These are phyloP conservation scores for Gobionotothen gibberifrons DNA, from an alignment of 2,797 vertebrate species.

Conservation along the genomic window DNA sequence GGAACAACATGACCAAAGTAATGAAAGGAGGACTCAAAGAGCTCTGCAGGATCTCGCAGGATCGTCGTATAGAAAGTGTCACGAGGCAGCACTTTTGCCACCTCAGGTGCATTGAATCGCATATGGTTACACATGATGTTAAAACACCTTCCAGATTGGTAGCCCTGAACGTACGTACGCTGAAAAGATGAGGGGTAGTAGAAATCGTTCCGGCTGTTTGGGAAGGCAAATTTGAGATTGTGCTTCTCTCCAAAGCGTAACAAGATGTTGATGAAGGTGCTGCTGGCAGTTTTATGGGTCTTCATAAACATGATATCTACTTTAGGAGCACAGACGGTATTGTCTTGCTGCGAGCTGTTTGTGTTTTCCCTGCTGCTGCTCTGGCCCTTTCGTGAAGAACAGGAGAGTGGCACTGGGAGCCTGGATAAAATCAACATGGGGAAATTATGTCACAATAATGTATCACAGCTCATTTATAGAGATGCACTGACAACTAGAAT, in stretches of 20 bases:
- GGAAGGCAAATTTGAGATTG: constrained; percentile 89
- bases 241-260: constrained; percentile 93
- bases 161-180: constrained; percentile 86
- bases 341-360: constrained; percentile 59
- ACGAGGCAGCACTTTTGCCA: constrained; percentile 83
- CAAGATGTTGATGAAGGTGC: constrained; percentile 92
- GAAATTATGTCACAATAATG: not conserved
- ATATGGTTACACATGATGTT: constrained; percentile 94
- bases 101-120: constrained; percentile 89
- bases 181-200: constrained; percentile 88
- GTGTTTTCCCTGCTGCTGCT: accelerated
- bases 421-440: constrained; percentile 63
- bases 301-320: constrained; percentile 93
- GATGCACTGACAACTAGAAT: not conserved
- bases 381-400: constrained; percentile 68
- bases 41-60: constrained; percentile 89
- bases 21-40: constrained; percentile 94
- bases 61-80: constrained; percentile 87
- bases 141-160: constrained; percentile 87
- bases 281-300: constrained; percentile 94
- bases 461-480: not conserved
- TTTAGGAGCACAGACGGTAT: constrained; percentile 79
- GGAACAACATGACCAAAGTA: constrained; percentile 88
- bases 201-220: constrained; percentile 89
- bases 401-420: constrained; percentile 79